Conservation (phyloP, 2,888 invertebrate species). For the Lithophane ornitopus region DNA sequence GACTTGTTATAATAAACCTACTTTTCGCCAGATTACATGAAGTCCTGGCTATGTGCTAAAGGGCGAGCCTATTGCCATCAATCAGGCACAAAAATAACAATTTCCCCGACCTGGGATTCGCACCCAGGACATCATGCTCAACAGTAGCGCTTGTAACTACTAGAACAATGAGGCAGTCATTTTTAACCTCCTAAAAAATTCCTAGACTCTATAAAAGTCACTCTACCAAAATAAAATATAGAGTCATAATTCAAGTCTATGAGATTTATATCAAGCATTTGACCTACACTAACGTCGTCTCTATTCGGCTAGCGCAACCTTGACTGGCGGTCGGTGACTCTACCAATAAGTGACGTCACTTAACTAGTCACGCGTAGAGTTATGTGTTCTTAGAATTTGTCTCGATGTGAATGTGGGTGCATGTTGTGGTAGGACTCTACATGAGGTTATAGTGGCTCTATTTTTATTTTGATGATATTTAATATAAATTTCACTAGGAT, state of each 20-base stretch:
- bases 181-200: background rate
- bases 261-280: conserved; percentile 33
- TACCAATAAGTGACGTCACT: conserved; percentile 63
- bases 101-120: background rate
- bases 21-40: background rate
- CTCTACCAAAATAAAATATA: conserved; percentile 16
- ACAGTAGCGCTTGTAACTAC: too few species aligned
- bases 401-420: conserved; percentile 5
- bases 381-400: conserved; percentile 54
- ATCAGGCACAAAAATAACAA: background rate
- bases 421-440: conserved; percentile 39
- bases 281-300: conserved; percentile 64
- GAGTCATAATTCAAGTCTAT: background rate
- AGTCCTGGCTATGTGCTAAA: background rate
- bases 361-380: conserved; percentile 57
- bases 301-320: conserved; percentile 64
- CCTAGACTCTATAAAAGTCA: background rate
- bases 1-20: too few species aligned
- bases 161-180: background rate
- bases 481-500: too few species aligned
- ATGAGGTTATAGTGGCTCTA: background rate
- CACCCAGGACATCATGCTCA: background rate
- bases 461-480: too few species aligned
- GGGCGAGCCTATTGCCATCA: background rate
- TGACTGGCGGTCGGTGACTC: conserved; percentile 66